Percentiles rank a stretch among this genome's conserved stretches.
phyloP scores from a whole-genome alignment of 2,113 vertebrate genomes.

The Notothenia rossii region DNA sequence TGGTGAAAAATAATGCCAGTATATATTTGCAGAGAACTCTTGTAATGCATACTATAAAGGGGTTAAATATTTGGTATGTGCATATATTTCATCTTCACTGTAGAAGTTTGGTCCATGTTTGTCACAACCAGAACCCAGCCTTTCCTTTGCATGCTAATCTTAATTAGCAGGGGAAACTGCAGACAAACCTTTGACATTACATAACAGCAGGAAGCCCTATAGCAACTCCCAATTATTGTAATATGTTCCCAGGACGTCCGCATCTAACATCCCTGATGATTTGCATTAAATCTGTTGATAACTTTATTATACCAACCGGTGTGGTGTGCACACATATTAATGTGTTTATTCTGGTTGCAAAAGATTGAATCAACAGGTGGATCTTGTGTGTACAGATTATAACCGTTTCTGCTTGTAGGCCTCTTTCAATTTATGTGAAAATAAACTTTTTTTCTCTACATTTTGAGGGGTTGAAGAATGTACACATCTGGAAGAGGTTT shows the following conservation, averaged over 20 bases:
- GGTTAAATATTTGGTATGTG: background rate
- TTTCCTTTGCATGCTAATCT: background rate
- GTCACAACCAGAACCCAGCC: background rate
- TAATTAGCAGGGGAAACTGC: background rate
- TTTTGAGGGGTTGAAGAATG: background rate
- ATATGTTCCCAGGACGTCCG: background rate
- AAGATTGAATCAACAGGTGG: background rate
- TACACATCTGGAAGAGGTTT: background rate
- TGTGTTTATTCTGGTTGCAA: background rate
- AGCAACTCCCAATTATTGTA: background rate
- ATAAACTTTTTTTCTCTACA: background rate
- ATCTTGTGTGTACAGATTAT: background rate
- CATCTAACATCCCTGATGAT: background rate
- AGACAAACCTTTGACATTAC: background rate
- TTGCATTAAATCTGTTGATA: background rate
- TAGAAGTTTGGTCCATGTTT: background rate
- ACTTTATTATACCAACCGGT: background rate
- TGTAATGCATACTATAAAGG: background rate
- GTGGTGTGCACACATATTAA: background rate
- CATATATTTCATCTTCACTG: background rate
- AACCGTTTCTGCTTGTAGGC: background rate
- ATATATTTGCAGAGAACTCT: constrained; percentile 3
- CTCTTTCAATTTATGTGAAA: background rate
- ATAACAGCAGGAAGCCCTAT: background rate
- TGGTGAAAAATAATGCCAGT: constrained; percentile 1